phyloP scores from a whole-genome alignment of 2,797 vertebrate species.

The Trematomus bernacchii region DNA sequence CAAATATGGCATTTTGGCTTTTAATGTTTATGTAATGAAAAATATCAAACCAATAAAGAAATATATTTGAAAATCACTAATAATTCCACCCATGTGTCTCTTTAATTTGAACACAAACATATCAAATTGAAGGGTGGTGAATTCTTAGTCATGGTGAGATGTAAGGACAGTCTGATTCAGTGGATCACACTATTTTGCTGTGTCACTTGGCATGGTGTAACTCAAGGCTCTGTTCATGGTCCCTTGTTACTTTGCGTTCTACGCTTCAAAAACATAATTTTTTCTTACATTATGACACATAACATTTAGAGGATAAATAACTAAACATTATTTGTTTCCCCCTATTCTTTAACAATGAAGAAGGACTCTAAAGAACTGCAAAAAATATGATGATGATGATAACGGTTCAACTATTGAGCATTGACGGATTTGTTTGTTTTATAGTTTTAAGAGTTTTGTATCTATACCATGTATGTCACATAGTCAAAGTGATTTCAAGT shows the following conservation, averaged over 20 bases:
- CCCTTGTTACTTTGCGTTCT: not conserved
- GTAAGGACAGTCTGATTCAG: not conserved
- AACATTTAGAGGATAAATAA: not conserved
- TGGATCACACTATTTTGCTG: slow-evolving; percentile 2
- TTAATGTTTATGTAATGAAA: slow-evolving; percentile 9
- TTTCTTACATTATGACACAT: slow-evolving; percentile 15
- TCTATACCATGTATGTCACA: not conserved
- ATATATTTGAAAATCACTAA: not conserved
- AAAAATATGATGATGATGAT: too few species aligned
- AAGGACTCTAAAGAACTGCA: too few species aligned
- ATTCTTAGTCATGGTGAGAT: not conserved
- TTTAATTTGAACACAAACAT: not conserved
- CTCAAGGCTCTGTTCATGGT: slow-evolving; percentile 10
- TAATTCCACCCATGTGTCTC: not conserved
- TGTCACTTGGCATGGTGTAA: slow-evolving; percentile 6
- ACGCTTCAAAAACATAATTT: slow-evolving; percentile 1
- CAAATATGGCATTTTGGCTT: slow-evolving; percentile 17
- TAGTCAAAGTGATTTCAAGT: too few species aligned
- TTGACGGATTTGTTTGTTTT: not conserved
- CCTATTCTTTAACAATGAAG: too few species aligned
- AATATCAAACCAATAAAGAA: not conserved
- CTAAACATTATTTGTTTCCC: too few species aligned
- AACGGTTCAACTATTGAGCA: not conserved
- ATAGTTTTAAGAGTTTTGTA: not conserved
- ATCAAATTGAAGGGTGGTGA: not conserved